Evolutionary conservation across 2,797 vertebrate genomes (phyloP), one percentile per base, ranked within the genome.

Genomic region (Pteropus rufus): DNA sequence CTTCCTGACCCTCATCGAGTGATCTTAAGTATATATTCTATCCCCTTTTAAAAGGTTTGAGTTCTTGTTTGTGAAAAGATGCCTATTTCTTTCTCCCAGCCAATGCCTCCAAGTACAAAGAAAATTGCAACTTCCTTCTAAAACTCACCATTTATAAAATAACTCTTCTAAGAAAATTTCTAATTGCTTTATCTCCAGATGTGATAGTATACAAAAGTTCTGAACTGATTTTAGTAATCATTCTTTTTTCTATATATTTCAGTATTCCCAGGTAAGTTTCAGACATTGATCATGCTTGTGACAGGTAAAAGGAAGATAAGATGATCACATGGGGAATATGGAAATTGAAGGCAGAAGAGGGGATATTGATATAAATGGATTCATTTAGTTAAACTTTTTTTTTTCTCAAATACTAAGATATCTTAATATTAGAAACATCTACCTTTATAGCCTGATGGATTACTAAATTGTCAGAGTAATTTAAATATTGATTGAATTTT

Each of bases 401-500:
- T 16, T 44, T 1, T 0, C 31, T 49, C 36, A n/a, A 89, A n/a
- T 81, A 34, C 0, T 19, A 69, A 54, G 16, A 56, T 12, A 79
- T 15, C 1, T 49, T 49, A 76, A 18, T 29, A 67, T 1, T 76
- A 62, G 24, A 44, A 56, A 70, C 21, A 39, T 56, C 3, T 81
- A 2, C 4, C 24, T 80, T 46, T 58, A n/a, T n/a, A 46, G 3
- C 3, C 5, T 31, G 5, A 0, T 12, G 1, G 26, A 41, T 58
- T 70, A 86, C 56, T 36, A 56, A 87, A 77, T 73, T 56, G 0
- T 54, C n/a, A 69, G 5, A 76, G 36, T 44, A 65, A 56, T n/a
- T 52, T 69, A 65, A 86, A 36, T 62, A 67, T 67, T 69, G 39
- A 56, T n/a, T 64, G 23, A n/a, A 84, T 70, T 56, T 89, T 5